These are phyloP conservation scores for Agrypnia vestita DNA, from an alignment of 1,140 invertebrate species.

Conservation along the genomic window DNA sequence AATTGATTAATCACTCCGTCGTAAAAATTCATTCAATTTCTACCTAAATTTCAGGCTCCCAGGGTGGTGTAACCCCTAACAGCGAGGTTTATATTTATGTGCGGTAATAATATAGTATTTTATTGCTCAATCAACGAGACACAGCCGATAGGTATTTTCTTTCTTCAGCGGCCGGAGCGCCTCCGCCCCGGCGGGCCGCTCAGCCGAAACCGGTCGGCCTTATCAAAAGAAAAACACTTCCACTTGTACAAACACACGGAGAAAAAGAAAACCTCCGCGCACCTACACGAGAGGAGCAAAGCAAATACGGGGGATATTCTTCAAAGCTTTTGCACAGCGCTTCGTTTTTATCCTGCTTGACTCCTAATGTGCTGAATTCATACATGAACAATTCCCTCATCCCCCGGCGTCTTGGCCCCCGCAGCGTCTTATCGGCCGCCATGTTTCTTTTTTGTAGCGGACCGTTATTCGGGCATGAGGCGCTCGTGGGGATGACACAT, in stretches of 20 bases:
- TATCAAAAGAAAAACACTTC: conserved; percentile 42
- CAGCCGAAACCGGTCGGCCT: conserved; percentile 7
- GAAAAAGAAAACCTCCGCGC: conserved; percentile 20
- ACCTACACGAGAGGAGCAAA: conserved; percentile 42
- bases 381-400: conserved; percentile 73
- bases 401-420: conserved; percentile 58
- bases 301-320: conserved; percentile 69
- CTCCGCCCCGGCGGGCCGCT: too few relatives aligned
- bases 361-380: conserved; percentile 75
- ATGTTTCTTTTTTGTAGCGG: conserved; percentile 59
- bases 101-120: too few relatives aligned
- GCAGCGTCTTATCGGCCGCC: conserved; percentile 56
- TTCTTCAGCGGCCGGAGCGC: too few relatives aligned
- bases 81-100: too few relatives aligned
- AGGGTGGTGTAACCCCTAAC: too few relatives aligned
- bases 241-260: conserved; percentile 45
- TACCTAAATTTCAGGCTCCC: too few relatives aligned
- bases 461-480: conserved; percentile 54
- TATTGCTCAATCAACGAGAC: too few relatives aligned
- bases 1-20: too few relatives aligned
- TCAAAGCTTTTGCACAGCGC: conserved; percentile 69
- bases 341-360: conserved; percentile 75
- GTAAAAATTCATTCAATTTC: too few relatives aligned
- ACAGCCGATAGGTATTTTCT: too few relatives aligned
- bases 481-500: conserved; percentile 58